phyloP scores from a whole-genome alignment of 2,888 invertebrate genomes.

The Eupithecia exiguata region DNA sequence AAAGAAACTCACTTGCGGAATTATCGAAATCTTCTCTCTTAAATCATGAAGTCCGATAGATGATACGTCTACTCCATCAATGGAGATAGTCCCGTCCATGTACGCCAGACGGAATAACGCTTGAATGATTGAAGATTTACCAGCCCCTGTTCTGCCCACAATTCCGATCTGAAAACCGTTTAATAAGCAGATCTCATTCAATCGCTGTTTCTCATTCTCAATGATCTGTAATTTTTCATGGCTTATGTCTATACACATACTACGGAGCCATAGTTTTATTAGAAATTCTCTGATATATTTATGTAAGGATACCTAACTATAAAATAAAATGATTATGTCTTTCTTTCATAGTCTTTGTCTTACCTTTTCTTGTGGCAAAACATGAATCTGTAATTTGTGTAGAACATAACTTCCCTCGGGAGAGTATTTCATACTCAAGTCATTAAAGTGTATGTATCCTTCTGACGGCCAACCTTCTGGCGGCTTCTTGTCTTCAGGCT shows the following conservation, averaged over 20 bases:
- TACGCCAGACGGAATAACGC: constrained; percentile 87
- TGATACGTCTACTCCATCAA: constrained; percentile 87
- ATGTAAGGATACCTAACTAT: too few species aligned
- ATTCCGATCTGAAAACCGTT: constrained; percentile 81
- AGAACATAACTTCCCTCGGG: constrained; percentile 81
- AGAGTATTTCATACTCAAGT: constrained; percentile 81
- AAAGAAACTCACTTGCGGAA: constrained; percentile 77
- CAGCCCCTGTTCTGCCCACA: constrained; percentile 87
- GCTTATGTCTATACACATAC: not conserved
- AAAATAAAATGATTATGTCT: too few species aligned
- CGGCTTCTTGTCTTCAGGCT: constrained; percentile 65
- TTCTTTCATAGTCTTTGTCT: too few species aligned
- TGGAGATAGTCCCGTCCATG: constrained; percentile 85
- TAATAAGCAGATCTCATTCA: not conserved
- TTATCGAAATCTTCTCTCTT: constrained; percentile 85
- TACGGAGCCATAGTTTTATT: not conserved
- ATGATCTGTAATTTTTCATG: not conserved
- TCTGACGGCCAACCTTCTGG: constrained; percentile 80
- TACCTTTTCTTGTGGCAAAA: constrained; percentile 81
- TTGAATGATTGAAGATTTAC: constrained; percentile 88
- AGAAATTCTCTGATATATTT: not conserved
- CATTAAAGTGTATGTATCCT: constrained; percentile 78
- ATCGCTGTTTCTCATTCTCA: not conserved
- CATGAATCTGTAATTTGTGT: constrained; percentile 75
- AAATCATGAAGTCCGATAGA: constrained; percentile 85